Percentiles rank a stretch among this genome's conserved stretches.
Conservation (phyloP, 1,140 invertebrate genomes). For the Dermatophagoides farinae region DNA sequence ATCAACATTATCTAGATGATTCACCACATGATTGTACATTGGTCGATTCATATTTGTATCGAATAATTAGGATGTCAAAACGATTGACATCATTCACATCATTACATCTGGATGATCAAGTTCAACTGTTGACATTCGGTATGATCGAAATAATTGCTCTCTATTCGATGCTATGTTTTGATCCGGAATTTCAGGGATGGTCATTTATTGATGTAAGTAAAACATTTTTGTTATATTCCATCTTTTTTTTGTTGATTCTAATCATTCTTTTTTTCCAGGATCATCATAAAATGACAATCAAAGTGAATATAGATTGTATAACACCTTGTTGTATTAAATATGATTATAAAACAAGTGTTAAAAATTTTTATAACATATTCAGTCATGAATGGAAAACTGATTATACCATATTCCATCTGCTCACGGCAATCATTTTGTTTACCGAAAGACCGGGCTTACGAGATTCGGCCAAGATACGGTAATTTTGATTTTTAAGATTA, state of each 20-base stretch:
- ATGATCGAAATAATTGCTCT: constrained; percentile 82
- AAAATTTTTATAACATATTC: constrained; percentile 56
- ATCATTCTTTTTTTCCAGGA: constrained; percentile 35
- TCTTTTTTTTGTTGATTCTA: neutral
- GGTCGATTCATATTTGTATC: constrained; percentile 65
- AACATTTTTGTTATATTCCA: neutral
- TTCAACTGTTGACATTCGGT: constrained; percentile 63
- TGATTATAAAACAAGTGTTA: constrained; percentile 37
- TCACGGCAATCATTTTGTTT: constrained; percentile 72
- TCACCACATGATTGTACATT: constrained; percentile 25
- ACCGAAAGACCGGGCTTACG: constrained; percentile 32
- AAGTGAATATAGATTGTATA: neutral
- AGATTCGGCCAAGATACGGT: neutral
- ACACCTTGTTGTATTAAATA: neutral
- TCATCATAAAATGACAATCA: constrained; percentile 55
- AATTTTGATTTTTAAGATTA: neutral
- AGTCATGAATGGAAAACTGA: constrained; percentile 53
- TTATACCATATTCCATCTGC: constrained; percentile 65
- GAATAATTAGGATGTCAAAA: constrained; percentile 76
- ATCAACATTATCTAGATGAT: constrained; percentile 46
- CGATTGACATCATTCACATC: constrained; percentile 67
- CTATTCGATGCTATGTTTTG: constrained; percentile 63
- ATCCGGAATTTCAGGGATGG: constrained; percentile 60
- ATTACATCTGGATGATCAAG: constrained; percentile 74
- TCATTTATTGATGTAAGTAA: constrained; percentile 21